These are phyloP conservation scores for Rhamphomyia laevipes DNA, from an alignment of 2,888 invertebrate genomes.

Conservation along the genomic window DNA sequence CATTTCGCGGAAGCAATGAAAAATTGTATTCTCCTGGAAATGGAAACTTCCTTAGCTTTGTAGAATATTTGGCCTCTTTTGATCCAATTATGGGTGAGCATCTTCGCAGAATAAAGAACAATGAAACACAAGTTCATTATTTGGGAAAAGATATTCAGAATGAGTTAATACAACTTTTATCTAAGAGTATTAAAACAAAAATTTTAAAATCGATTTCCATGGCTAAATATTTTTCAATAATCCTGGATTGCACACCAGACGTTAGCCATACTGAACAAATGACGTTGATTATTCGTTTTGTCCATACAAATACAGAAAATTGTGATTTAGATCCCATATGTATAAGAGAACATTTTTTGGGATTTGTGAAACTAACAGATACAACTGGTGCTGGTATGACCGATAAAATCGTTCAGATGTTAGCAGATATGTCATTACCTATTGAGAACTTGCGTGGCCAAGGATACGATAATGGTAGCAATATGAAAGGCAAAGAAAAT, in stretches of 20 bases:
- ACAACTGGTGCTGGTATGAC: conserved; percentile 6
- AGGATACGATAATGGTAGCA: conserved; percentile 22
- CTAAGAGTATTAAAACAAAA: neutral
- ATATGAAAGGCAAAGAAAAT: conserved; percentile 20
- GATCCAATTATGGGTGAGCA: neutral
- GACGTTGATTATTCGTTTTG: neutral
- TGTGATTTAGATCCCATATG: neutral
- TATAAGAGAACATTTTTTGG: neutral
- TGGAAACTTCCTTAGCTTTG: conserved; percentile 9
- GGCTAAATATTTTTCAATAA: conserved; percentile 1
- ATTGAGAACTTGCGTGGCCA: conserved; percentile 11
- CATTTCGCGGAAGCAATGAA: conserved; percentile 5
- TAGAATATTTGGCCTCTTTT: no score
- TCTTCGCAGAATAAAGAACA: neutral
- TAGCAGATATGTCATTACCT: neutral
- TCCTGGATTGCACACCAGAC: neutral
- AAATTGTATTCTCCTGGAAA: conserved; percentile 5
- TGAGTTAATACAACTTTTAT: neutral
- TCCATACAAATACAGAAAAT: neutral
- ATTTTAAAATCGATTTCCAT: neutral
- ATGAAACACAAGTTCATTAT: neutral
- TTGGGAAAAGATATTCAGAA: neutral
- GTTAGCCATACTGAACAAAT: conserved; percentile 1
- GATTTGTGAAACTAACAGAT: conserved; percentile 1
- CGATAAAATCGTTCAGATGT: conserved; percentile 7